Conservation (phyloP, 2,888 invertebrate species). For the Athripsodes cinereus region DNA sequence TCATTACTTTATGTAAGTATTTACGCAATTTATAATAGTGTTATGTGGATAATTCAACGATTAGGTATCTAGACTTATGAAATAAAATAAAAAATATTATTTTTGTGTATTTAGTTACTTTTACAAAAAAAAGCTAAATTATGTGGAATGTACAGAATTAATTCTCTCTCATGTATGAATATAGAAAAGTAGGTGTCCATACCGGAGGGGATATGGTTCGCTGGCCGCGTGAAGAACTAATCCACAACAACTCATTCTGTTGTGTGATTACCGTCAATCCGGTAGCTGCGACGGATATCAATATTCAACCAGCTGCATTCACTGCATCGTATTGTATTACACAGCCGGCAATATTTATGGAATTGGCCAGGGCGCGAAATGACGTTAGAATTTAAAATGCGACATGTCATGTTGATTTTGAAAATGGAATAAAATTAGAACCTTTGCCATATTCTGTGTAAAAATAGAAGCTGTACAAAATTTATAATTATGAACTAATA, state of each 20-base stretch:
- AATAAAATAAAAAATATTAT: no score
- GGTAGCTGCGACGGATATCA: slow-evolving; percentile 10
- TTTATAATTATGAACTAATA: background rate
- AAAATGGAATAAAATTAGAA: background rate
- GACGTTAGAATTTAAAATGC: background rate
- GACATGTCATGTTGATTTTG: background rate
- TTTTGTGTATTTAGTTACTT: no score
- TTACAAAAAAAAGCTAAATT: no score
- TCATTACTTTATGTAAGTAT: no score
- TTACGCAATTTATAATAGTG: no score
- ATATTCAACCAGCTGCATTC: background rate
- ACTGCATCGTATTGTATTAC: background rate
- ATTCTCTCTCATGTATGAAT: background rate
- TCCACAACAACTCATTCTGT: slow-evolving; percentile 1
- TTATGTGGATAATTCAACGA: no score
- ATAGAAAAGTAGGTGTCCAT: background rate
- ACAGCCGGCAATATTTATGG: background rate
- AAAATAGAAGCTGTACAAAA: no score
- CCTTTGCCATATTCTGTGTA: no score
- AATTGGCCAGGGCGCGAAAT: background rate
- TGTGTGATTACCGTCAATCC: slow-evolving; percentile 2
- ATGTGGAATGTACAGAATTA: no score
- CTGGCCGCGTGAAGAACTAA: slow-evolving; percentile 5
- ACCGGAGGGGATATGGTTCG: slow-evolving; percentile 11
- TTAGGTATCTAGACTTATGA: no score